phyloP scores from a whole-genome alignment of 2,888 invertebrate genomes.

The Endotricha flammealis region DNA sequence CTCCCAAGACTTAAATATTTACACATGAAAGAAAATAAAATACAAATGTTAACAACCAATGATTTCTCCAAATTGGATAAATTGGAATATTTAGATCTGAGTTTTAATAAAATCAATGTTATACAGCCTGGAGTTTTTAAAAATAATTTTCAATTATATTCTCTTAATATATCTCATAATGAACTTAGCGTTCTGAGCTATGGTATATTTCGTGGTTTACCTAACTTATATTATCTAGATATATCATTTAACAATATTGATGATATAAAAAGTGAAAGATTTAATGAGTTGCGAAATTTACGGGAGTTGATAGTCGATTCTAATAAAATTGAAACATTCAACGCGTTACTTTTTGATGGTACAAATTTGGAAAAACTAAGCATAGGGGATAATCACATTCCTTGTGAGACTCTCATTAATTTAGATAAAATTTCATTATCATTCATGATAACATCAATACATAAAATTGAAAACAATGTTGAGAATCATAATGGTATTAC shows the following conservation, averaged over 20 bases:
- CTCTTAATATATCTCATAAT: conserved; percentile 53
- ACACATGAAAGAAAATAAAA: conserved; percentile 36
- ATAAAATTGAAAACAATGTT: conserved; percentile 26
- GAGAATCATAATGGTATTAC: conserved; percentile 36
- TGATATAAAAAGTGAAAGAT: conserved; percentile 44
- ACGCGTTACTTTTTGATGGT: conserved; percentile 37
- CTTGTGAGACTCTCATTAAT: conserved; percentile 41
- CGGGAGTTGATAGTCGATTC: conserved; percentile 42
- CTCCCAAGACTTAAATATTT: conserved; percentile 31
- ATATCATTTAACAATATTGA: conserved; percentile 47
- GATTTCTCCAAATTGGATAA: conserved; percentile 32
- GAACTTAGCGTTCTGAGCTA: conserved; percentile 35
- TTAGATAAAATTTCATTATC: conserved; percentile 24
- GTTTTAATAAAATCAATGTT: conserved; percentile 41
- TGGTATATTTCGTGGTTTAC: conserved; percentile 47
- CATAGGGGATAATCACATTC: conserved; percentile 55
- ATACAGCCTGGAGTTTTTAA: conserved; percentile 52
- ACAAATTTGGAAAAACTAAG: conserved; percentile 39
- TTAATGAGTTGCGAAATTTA: conserved; percentile 41
- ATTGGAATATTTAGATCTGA: conserved; percentile 41
- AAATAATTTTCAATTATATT: conserved; percentile 33
- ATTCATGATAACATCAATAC: conserved; percentile 37
- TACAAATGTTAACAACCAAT: conserved; percentile 31
- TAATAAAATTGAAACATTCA: conserved; percentile 41
- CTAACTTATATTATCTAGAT: conserved; percentile 39